Conservation (phyloP, 2,797 vertebrate genomes). For the Masticophis lateralis region DNA sequence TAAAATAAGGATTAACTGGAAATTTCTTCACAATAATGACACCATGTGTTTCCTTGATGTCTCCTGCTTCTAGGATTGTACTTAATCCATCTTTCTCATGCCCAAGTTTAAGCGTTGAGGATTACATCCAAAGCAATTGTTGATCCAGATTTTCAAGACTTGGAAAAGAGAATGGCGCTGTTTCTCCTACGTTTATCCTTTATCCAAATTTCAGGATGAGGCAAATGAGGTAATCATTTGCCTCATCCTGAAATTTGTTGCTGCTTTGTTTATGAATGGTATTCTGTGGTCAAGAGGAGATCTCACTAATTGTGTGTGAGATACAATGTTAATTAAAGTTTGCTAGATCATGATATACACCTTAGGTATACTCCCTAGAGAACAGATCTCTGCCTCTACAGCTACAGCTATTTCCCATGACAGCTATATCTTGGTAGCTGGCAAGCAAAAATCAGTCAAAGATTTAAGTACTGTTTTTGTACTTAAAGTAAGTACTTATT, state of each 20-base stretch:
- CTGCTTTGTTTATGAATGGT: background rate
- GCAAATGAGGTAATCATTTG: background rate
- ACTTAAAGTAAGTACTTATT: no score
- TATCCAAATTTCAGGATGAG: no score
- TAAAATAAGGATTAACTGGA: no score
- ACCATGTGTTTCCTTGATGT: background rate
- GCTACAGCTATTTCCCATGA: background rate
- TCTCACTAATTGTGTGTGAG: background rate
- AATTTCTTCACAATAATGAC: no score
- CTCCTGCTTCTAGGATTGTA: background rate
- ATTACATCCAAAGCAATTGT: background rate
- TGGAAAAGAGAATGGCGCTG: background rate
- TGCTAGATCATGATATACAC: background rate
- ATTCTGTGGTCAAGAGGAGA: background rate
- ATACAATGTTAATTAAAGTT: slow-evolving; percentile 21
- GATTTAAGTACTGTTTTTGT: background rate
- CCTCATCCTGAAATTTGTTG: background rate
- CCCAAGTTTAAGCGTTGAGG: background rate
- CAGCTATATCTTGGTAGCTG: background rate
- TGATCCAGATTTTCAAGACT: background rate
- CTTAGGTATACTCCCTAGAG: background rate
- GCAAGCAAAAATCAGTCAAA: background rate
- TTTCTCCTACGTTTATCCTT: background rate
- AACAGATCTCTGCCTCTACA: background rate
- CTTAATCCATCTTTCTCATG: background rate